A percentile compares a stretch with the other conserved stretches of the same genome.
phyloP scores from a whole-genome alignment of 2,113 vertebrate species.

The Sclerurus mexicanus region DNA sequence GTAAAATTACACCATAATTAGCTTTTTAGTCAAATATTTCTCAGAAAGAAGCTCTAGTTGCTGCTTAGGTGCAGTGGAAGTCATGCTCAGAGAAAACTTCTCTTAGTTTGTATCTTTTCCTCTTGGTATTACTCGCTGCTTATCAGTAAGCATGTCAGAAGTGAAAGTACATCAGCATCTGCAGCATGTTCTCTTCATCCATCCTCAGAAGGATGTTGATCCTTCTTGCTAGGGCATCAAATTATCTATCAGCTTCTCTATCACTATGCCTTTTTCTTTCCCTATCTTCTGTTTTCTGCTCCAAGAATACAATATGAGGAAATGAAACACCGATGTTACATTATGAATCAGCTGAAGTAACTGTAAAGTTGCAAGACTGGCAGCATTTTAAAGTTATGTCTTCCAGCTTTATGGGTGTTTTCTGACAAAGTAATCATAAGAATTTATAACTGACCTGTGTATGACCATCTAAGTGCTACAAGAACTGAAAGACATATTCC shows the following conservation, averaged over 20 bases:
- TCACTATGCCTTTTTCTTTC: background rate
- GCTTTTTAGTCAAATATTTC: background rate
- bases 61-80: background rate
- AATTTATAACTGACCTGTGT: slow-evolving; percentile 4
- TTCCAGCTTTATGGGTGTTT: background rate
- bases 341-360: background rate
- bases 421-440: slow-evolving; percentile 16
- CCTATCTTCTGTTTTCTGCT: background rate
- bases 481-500: background rate
- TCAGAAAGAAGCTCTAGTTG: background rate
- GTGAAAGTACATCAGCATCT: background rate
- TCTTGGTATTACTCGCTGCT: background rate
- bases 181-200: background rate
- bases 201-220: background rate
- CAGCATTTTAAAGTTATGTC: background rate
- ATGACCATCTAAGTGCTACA: background rate
- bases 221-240: background rate
- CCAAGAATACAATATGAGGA: background rate
- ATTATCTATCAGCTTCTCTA: background rate
- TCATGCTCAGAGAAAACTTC: background rate
- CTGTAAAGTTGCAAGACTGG: background rate
- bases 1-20: background rate
- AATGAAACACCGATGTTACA: background rate
- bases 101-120: background rate
- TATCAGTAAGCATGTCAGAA: background rate